Evolutionary conservation across 2,113 vertebrate species (phyloP), one percentile per base, ranked within the genome.

Genomic region (Megaceryle torquata): DNA sequence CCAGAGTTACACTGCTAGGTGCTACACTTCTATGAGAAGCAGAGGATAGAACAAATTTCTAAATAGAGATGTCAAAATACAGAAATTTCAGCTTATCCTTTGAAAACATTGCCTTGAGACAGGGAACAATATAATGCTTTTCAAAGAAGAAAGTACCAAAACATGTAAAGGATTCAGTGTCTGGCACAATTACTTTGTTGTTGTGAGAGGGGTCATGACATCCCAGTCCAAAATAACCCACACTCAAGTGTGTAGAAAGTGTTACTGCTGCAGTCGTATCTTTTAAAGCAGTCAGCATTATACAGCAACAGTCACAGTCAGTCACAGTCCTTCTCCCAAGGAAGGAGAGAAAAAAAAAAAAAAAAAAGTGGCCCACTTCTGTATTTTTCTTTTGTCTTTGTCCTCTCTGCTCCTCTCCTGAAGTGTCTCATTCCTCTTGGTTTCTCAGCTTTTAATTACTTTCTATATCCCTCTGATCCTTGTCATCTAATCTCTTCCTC

Each of bases 361-460:
- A 60, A 74, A 67, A 39, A 67, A 31, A 29, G 33, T 69, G 29
- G 33, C 72, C 57, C 57, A 90, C 51, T 94, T 93, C 56, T 56
- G 44, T 44, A 48, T 84, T 88, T 94, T 89, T 86, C 68, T 92
- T 89, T 94, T 75, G 63, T 90, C 63, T 92, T 83, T 95, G 86
- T 87, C 81, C 53, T 89, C 89, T 91, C 81, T 84, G 89, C 57
- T 91, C 57, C 80, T 88, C 76, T 95, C 88, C 88, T 94, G 79
- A 93, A 78, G 82, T 81, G 37, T 88, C 61, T 93, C 56, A 69
- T 78, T 91, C 72, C 88, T 92, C 72, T 86, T 60, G 72, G 85
- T 35, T 95, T 82, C 77, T 92, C 88, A 78, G 82, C 75, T 93
- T 86, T 96, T 95, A 93, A 95, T 94, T 95, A 92, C n/a, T 94